Evolutionary conservation across 2,888 invertebrate genomes (phyloP).

Genomic region (Alloscopus bannaensis): DNA sequence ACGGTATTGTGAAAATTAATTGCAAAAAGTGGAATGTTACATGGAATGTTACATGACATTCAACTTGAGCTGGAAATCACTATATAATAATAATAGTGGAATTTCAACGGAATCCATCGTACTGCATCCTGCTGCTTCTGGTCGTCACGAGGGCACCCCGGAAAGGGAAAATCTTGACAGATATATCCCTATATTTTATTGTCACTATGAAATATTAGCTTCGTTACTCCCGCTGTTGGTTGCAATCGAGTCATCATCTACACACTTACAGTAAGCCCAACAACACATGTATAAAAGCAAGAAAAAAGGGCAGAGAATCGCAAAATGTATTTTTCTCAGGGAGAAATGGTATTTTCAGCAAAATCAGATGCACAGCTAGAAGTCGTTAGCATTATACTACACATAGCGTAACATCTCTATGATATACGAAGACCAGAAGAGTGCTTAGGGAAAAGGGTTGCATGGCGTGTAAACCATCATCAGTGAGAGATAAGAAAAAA

Average conservation of each 20-base stretch:
- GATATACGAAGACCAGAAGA: not conserved
- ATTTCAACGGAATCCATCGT: no score
- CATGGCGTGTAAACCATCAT: not conserved
- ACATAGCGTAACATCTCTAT: not conserved
- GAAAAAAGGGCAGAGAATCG: not conserved
- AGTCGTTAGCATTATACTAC: not conserved
- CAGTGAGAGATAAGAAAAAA: not conserved
- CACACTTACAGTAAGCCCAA: not conserved
- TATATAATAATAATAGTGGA: not conserved
- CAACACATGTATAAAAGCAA: not conserved
- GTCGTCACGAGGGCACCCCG: no score
- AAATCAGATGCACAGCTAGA: not conserved
- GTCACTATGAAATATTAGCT: slow-evolving; percentile 13
- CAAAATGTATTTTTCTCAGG: not conserved
- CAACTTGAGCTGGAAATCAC: not conserved
- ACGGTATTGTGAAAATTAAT: no score
- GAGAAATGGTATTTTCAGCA: not conserved
- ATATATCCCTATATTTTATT: not conserved
- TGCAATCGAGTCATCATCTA: not conserved
- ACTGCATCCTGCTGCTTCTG: no score
- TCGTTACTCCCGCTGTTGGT: not conserved
- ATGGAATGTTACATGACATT: not conserved
- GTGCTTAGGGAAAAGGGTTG: not conserved
- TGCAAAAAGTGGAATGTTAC: not conserved
- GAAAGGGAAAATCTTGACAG: not conserved